phyloP scores from a whole-genome alignment of 2,797 vertebrate species.

The Natrix natrix region DNA sequence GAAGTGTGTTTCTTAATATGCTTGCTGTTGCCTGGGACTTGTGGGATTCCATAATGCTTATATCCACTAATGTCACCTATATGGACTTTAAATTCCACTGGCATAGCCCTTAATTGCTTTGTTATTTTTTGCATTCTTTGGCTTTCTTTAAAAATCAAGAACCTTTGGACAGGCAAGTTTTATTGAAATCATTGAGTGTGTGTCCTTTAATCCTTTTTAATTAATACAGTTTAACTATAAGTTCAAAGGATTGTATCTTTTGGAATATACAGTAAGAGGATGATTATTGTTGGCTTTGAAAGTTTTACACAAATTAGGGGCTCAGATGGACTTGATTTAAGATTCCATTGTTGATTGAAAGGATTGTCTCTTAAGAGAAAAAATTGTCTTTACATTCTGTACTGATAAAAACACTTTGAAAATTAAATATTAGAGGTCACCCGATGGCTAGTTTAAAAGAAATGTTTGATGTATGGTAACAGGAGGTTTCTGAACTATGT shows the following conservation, averaged over 20 bases:
- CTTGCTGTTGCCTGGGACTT: neutral
- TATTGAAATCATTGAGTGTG: neutral
- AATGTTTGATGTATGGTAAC: neutral
- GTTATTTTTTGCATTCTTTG: neutral
- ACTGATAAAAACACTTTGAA: neutral
- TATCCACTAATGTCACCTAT: neutral
- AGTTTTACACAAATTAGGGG: neutral
- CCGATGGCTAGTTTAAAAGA: neutral
- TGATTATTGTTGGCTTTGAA: neutral
- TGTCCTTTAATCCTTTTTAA: constrained; percentile 31
- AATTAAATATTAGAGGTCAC: neutral
- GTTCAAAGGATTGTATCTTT: constrained; percentile 8
- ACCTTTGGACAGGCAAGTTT: neutral
- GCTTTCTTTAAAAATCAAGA: neutral
- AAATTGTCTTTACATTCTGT: neutral
- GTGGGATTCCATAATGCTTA: neutral
- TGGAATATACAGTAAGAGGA: neutral
- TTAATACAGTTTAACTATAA: constrained; percentile 54
- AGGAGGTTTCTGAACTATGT: neutral
- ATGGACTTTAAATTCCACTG: neutral
- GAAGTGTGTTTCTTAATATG: neutral
- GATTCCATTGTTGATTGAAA: neutral
- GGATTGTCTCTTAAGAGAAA: neutral
- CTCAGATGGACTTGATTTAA: neutral
- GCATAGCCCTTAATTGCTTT: neutral